Conservation (phyloP, 2,113 vertebrate species). For the Myocastor coypus region DNA sequence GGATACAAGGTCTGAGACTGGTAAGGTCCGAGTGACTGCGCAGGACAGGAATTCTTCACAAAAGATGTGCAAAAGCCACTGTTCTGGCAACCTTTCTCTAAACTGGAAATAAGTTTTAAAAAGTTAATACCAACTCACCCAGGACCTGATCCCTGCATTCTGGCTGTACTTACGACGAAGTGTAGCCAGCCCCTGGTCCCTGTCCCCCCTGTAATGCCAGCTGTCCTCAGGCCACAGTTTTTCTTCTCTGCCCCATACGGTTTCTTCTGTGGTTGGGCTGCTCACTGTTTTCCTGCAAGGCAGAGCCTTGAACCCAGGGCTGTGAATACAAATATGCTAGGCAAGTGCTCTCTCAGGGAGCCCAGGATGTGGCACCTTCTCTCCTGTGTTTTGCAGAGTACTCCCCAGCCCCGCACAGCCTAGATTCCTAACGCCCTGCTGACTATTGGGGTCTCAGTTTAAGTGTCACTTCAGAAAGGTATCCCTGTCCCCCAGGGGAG, state of each 20-base stretch:
- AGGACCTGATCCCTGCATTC: neutral
- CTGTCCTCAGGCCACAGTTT: neutral
- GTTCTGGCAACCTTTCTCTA: neutral
- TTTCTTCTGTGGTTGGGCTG: neutral
- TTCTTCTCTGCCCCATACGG: neutral
- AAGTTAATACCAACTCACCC: neutral
- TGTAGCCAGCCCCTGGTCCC: too few species aligned
- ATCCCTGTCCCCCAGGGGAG: neutral
- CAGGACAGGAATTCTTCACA: neutral
- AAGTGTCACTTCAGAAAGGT: neutral
- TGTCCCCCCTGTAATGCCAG: neutral
- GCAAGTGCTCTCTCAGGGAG: neutral
- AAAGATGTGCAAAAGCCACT: too few species aligned
- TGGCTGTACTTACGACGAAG: neutral
- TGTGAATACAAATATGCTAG: rapidly evolving
- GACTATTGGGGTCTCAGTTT: neutral
- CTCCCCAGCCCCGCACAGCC: too few species aligned
- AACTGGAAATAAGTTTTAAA: constrained; percentile 26
- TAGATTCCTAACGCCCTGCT: neutral
- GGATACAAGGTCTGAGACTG: neutral
- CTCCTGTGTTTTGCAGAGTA: neutral
- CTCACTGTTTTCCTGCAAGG: neutral
- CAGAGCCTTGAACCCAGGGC: neutral
- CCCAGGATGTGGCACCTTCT: rapidly evolving
- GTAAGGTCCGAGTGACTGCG: too few species aligned